These are phyloP conservation scores for Bufotes viridis DNA, from an alignment of 2,797 vertebrate species.

Conservation along the genomic window DNA sequence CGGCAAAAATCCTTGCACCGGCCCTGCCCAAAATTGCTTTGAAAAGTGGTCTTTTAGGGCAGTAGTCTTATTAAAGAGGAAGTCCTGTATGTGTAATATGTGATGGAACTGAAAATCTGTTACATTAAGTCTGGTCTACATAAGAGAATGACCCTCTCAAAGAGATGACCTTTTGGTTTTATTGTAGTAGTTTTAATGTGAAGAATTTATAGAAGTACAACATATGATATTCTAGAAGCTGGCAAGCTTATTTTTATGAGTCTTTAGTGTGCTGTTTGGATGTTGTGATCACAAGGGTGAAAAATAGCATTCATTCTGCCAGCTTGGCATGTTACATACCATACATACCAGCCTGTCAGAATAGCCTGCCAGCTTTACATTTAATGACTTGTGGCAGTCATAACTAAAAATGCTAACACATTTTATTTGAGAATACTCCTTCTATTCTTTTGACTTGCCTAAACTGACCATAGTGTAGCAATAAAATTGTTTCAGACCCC, in stretches of 20 bases:
- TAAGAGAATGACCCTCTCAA: too few species aligned
- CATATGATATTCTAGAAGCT: not conserved
- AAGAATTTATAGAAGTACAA: not conserved
- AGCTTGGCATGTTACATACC: not conserved
- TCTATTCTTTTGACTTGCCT: not conserved
- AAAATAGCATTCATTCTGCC: not conserved
- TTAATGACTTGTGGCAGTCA: not conserved
- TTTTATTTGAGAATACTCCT: not conserved
- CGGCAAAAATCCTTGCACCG: too few species aligned
- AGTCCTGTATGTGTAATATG: too few species aligned
- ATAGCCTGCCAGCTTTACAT: not conserved
- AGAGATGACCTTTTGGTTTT: too few species aligned
- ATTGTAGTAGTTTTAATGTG: too few species aligned
- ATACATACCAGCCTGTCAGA: not conserved
- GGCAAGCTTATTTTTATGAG: not conserved
- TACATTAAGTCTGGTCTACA: too few species aligned
- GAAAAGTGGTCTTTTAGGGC: too few species aligned
- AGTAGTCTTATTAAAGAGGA: too few species aligned
- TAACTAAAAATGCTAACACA: not conserved
- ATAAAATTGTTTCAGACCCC: not conserved
- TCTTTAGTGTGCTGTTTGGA: not conserved
- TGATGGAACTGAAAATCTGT: too few species aligned
- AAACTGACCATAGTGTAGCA: not conserved
- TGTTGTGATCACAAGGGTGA: not conserved
- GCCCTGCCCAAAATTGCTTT: too few species aligned